Evolutionary conservation across 2,888 invertebrate species (phyloP).

Genomic region (Stratiomys singularior): DNA sequence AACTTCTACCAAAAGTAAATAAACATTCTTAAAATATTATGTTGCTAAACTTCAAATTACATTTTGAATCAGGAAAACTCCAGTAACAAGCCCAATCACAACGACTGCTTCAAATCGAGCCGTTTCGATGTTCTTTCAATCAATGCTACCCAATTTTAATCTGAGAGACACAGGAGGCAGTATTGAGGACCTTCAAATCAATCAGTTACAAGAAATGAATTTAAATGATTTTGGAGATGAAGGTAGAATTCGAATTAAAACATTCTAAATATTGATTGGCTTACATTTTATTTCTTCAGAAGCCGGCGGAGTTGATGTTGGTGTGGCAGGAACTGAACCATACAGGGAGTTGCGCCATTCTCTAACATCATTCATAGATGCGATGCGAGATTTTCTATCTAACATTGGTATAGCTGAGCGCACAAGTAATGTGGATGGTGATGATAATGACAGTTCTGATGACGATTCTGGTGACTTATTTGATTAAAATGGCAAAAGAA

Average conservation of each 20-base stretch:
- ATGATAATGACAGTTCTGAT: conserved; percentile 68
- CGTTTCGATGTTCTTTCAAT: conserved; percentile 75
- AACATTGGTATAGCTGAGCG: conserved; percentile 72
- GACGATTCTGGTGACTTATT: conserved; percentile 67
- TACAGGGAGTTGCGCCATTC: conserved; percentile 69
- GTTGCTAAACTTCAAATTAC: not conserved
- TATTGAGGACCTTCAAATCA: conserved; percentile 43
- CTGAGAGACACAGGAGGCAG: conserved; percentile 51
- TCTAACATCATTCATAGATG: conserved; percentile 74
- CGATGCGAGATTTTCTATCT: conserved; percentile 77
- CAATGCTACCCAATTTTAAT: conserved; percentile 77
- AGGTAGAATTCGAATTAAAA: conserved; percentile 50
- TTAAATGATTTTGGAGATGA: conserved; percentile 55
- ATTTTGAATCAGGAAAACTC: conserved; percentile 13
- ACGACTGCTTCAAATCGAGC: conserved; percentile 57
- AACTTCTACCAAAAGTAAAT: conserved; percentile 74
- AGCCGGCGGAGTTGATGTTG: conserved; percentile 58
- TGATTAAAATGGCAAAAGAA: conserved; percentile 55
- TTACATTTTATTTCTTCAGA: not conserved
- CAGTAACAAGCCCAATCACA: conserved; percentile 56
- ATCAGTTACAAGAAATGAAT: conserved; percentile 56
- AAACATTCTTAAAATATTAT: not conserved
- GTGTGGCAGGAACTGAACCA: conserved; percentile 62
- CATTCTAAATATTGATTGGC: not conserved
- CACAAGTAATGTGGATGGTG: conserved; percentile 68